Conservation (phyloP, 2,888 invertebrate species). For the Ennomos quercinarius region DNA sequence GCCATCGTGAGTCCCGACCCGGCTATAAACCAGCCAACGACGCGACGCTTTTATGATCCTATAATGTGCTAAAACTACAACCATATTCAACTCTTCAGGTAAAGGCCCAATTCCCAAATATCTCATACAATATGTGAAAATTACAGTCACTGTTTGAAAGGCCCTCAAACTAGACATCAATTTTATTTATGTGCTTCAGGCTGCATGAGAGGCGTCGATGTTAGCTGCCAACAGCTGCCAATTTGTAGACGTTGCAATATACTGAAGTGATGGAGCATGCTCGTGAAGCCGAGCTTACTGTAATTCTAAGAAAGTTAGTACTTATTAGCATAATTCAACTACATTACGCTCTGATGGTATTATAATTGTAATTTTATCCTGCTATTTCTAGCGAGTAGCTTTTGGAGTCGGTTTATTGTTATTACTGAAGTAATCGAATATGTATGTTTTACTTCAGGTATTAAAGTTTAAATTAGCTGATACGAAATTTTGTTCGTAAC, state of each 20-base stretch:
- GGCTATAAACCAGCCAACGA: conserved; percentile 70
- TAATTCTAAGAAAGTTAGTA: conserved; percentile 47
- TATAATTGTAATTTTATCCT: conserved; percentile 52
- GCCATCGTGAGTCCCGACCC: conserved; percentile 78
- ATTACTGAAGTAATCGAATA: conserved; percentile 30
- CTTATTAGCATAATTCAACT: conserved; percentile 49
- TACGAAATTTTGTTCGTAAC: conserved; percentile 5
- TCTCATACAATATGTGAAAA: conserved; percentile 33
- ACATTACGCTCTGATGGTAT: conserved; percentile 50
- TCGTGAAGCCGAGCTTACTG: conserved; percentile 47
- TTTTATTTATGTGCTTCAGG: conserved; percentile 53
- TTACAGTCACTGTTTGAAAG: conserved; percentile 42
- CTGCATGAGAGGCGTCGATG: conserved; percentile 50
- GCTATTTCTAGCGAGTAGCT: conserved; percentile 23
- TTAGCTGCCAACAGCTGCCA: conserved; percentile 50
- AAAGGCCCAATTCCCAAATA: conserved; percentile 32
- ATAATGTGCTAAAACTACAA: conserved; percentile 62
- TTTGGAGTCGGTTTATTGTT: conserved; percentile 22
- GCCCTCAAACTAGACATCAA: conserved; percentile 50
- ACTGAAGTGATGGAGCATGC: conserved; percentile 43
- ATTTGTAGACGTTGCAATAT: conserved; percentile 52
- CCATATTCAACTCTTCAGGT: conserved; percentile 23
- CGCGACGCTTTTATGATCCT: conserved; percentile 75
- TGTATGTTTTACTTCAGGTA: conserved; percentile 14
- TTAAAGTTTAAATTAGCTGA: conserved; percentile 3